phyloP scores from a whole-genome alignment of 2,797 vertebrate genomes.

The Podargus strigoides region DNA sequence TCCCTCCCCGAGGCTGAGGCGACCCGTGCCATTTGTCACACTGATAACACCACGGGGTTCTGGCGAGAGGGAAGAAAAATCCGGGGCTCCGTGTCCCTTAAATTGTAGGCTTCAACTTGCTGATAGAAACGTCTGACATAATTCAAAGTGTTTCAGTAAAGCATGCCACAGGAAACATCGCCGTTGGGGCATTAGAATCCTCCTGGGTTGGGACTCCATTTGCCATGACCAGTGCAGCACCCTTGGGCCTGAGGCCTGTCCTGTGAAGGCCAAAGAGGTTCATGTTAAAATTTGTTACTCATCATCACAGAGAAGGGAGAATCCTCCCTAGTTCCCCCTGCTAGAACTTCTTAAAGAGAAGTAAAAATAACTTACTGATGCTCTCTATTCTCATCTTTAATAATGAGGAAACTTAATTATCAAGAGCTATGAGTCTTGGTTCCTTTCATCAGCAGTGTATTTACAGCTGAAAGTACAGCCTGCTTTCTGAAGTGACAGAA shows the following conservation, averaged over 20 bases:
- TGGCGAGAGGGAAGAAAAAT: background rate
- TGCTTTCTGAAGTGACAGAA: background rate
- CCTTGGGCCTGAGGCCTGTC: background rate
- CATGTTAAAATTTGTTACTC: accelerated
- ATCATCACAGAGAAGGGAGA: background rate
- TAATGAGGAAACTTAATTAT: background rate
- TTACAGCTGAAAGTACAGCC: background rate
- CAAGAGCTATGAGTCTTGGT: background rate
- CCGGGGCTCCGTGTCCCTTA: accelerated
- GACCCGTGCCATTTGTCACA: accelerated
- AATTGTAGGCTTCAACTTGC: background rate
- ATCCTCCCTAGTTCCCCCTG: background rate
- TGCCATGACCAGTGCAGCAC: background rate
- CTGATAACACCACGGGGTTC: accelerated
- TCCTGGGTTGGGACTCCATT: background rate
- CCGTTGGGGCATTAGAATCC: background rate
- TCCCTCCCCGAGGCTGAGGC: background rate
- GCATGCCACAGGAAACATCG: background rate
- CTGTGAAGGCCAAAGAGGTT: background rate
- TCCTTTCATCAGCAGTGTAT: background rate
- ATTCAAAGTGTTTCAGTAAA: background rate
- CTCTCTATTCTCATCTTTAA: background rate
- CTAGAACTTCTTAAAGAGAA: background rate
- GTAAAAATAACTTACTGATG: background rate
- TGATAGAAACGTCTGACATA: accelerated